Conservation (phyloP, 2,888 invertebrate genomes). For the Temnothorax rugatulus region DNA sequence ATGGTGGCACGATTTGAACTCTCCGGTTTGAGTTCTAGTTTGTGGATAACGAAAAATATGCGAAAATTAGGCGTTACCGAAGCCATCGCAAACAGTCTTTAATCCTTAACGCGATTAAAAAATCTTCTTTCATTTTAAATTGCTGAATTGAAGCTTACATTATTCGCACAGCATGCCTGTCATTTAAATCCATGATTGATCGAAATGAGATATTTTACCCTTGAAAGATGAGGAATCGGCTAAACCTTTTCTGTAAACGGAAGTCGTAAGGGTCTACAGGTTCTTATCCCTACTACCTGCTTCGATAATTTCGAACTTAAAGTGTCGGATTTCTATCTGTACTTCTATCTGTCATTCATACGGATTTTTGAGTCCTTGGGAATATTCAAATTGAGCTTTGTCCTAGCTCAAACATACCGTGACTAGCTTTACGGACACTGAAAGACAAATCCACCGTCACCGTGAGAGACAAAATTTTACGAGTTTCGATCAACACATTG, state of each 20-base stretch:
- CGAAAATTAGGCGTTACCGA: neutral
- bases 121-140: neutral
- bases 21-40: neutral
- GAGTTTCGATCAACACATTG: neutral
- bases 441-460: too few relatives aligned
- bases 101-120: neutral
- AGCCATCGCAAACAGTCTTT: neutral
- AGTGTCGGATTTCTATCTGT: neutral
- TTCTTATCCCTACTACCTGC: neutral
- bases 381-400: too few relatives aligned
- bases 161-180: neutral
- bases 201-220: neutral
- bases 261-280: neutral
- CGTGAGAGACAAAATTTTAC: neutral
- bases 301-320: neutral
- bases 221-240: neutral
- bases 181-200: neutral
- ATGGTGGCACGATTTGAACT: neutral
- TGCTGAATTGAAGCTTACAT: neutral
- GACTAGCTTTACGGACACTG: too few relatives aligned
- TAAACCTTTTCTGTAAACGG: neutral
- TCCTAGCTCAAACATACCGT: too few relatives aligned
- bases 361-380: too few relatives aligned
- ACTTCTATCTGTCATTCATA: too few relatives aligned
- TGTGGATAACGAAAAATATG: neutral